phyloP scores from a whole-genome alignment of 2,113 vertebrate genomes.

The Oncorhynchus mykiss region DNA sequence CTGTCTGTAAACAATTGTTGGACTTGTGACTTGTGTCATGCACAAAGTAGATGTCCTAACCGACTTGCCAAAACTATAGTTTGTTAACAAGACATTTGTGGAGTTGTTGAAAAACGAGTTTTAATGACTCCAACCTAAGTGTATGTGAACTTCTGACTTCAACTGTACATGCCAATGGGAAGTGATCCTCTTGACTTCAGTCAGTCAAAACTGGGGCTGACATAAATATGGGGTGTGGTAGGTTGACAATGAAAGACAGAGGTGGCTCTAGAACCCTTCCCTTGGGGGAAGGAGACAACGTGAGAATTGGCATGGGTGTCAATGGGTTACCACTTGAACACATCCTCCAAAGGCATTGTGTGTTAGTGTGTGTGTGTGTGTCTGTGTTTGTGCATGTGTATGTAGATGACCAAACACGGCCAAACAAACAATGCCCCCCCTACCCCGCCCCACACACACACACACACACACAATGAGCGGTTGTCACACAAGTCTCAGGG shows the following conservation, averaged over 20 bases:
- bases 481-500: conserved; percentile 73
- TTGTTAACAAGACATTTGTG: too few relatives aligned
- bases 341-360: conserved; percentile 45
- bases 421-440: conserved; percentile 52
- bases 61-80: too few relatives aligned
- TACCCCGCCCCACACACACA: conserved; percentile 17
- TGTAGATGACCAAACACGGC: conserved; percentile 1
- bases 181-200: too few relatives aligned
- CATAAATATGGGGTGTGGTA: neutral
- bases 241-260: neutral
- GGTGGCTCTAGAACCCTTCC: conserved; percentile 35
- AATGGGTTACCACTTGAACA: conserved; percentile 60
- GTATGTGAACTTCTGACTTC: too few relatives aligned
- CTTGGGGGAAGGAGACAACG: conserved; percentile 35
- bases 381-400: neutral
- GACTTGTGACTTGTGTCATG: too few relatives aligned
- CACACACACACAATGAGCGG: conserved; percentile 62
- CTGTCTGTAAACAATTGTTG: too few relatives aligned
- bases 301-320: conserved; percentile 59
- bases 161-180: too few relatives aligned
- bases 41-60: too few relatives aligned
- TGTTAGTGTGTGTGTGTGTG: neutral
- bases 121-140: too few relatives aligned
- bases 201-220: too few relatives aligned
- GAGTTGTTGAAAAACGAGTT: too few relatives aligned